Percentiles rank a stretch among this genome's conserved stretches.
phyloP scores from a whole-genome alignment of 2,113 vertebrate species.

The Strix uralensis region DNA sequence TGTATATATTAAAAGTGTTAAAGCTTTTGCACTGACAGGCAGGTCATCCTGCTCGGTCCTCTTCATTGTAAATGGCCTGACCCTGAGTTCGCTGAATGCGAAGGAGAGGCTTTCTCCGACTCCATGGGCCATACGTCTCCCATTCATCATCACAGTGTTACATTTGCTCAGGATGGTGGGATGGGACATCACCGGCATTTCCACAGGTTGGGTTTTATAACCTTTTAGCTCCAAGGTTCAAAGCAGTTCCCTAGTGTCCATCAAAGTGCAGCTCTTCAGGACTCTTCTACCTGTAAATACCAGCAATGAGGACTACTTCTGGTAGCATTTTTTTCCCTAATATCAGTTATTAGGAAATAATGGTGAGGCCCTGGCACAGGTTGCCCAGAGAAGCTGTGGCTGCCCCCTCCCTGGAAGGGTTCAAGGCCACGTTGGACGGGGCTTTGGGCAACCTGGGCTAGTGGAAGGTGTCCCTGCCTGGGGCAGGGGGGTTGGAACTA shows the following conservation, averaged over 20 bases:
- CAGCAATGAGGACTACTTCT: neutral
- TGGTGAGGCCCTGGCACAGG: too few relatives aligned
- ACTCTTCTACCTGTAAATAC: neutral
- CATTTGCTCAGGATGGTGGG: neutral
- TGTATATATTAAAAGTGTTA: neutral
- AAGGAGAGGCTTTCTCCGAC: neutral
- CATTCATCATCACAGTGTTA: neutral
- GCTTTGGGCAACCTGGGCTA: too few relatives aligned
- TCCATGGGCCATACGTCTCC: rapidly evolving
- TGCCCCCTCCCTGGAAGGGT: too few relatives aligned
- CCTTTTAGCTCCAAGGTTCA: neutral
- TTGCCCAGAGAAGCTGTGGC: too few relatives aligned
- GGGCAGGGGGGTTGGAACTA: too few relatives aligned
- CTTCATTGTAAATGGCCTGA: neutral
- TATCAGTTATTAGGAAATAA: neutral
- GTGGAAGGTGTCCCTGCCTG: too few relatives aligned
- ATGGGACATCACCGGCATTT: neutral
- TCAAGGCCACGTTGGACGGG: too few relatives aligned
- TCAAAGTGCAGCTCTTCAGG: neutral
- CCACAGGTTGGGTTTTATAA: neutral
- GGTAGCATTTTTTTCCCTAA: rapidly evolving
- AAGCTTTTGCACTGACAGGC: neutral
- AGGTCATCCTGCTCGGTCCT: neutral
- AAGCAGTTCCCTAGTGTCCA: neutral
- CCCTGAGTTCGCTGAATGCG: rapidly evolving